A percentile compares a stretch with the other conserved stretches of the same genome.
Conservation (phyloP, 2,888 invertebrate genomes). For the Nectonema munidae region DNA sequence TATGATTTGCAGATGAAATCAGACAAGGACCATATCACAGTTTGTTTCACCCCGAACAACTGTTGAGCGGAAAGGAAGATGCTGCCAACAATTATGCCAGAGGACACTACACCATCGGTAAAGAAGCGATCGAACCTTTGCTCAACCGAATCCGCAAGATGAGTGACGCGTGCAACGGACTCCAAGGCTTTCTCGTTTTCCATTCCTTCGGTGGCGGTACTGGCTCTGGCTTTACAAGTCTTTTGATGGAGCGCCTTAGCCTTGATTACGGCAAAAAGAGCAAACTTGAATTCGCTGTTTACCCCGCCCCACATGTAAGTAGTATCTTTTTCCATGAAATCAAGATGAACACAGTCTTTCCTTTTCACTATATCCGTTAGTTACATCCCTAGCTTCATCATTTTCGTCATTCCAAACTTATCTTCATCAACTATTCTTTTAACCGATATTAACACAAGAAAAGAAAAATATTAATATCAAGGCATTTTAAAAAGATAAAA, state of each 20-base stretch:
- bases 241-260: constrained; percentile 48
- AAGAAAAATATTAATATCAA: too few species aligned
- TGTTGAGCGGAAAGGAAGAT: constrained; percentile 80
- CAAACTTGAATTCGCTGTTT: constrained; percentile 55
- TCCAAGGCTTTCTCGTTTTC: constrained; percentile 47
- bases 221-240: constrained; percentile 53
- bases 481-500: too few species aligned
- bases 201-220: constrained; percentile 62
- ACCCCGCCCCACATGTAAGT: constrained; percentile 47
- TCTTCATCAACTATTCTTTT: too few species aligned
- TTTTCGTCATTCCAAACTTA: too few species aligned
- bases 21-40: constrained; percentile 38
- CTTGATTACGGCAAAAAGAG: constrained; percentile 55
- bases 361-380: too few species aligned
- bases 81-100: constrained; percentile 90
- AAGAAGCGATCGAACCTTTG: constrained; percentile 38
- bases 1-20: constrained; percentile 24
- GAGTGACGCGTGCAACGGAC: constrained; percentile 41
- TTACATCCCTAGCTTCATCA: too few species aligned
- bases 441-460: too few species aligned
- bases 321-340: too few species aligned
- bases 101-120: constrained; percentile 78
- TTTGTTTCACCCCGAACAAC: constrained; percentile 81
- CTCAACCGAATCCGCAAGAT: constrained; percentile 40
- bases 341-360: too few species aligned